Percentiles rank a stretch among this genome's conserved stretches.
Evolutionary conservation across 2,888 invertebrate species (phyloP).

Genomic region (Synanthedon myopaeformis): DNA sequence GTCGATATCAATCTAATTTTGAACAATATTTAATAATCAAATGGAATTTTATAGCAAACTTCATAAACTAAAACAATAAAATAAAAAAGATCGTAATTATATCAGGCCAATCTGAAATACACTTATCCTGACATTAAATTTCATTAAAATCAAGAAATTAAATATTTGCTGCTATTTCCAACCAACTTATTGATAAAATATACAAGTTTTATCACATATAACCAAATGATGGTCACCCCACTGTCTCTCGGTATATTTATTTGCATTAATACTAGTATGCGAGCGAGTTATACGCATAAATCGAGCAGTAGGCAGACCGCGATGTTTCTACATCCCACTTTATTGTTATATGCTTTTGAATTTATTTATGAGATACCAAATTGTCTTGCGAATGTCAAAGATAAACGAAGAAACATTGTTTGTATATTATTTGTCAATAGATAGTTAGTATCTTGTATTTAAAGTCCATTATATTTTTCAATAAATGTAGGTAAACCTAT

Average conservation of each 20-base stretch:
- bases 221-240: constrained; percentile 6
- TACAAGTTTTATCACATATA: neutral
- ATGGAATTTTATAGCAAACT: too few species aligned
- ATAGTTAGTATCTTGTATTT: constrained; percentile 4
- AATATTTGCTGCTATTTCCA: too few species aligned
- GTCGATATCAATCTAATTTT: too few species aligned
- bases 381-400: constrained; percentile 17
- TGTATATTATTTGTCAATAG: constrained; percentile 9
- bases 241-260: constrained; percentile 52
- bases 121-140: too few species aligned
- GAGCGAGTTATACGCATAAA: constrained; percentile 54
- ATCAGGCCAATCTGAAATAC: too few species aligned
- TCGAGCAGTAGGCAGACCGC: constrained; percentile 37
- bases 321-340: constrained; percentile 42
- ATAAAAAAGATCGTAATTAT: too few species aligned
- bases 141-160: too few species aligned
- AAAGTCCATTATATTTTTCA: too few species aligned
- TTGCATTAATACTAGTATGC: constrained; percentile 60
- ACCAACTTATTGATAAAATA: neutral
- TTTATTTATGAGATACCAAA: constrained; percentile 42
- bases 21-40: too few species aligned
- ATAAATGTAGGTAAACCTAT: too few species aligned
- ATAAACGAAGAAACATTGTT: too few species aligned
- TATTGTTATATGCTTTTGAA: constrained; percentile 42
- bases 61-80: too few species aligned